Evolutionary conservation across 64 coral and sea anemone genomes (phyloP).

Genomic region (Catalaphyllia jardinei): DNA sequence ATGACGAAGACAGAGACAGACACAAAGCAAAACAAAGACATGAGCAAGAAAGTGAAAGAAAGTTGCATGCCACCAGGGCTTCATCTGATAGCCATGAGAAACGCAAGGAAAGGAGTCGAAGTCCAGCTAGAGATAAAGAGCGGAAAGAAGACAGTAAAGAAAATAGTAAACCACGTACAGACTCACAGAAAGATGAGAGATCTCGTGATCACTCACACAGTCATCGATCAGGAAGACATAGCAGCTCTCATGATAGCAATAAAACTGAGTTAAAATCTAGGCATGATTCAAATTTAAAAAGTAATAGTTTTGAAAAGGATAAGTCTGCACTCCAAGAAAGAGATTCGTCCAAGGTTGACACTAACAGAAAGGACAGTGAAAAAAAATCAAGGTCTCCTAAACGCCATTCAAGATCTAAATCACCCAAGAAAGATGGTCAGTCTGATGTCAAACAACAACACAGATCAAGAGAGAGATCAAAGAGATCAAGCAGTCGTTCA

Average conservation of each 20-base stretch:
- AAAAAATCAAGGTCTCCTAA: conserved; percentile 8
- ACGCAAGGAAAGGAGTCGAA: conserved; percentile 12
- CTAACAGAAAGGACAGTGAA: conserved; percentile 20
- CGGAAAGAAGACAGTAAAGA: conserved; percentile 32
- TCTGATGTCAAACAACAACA: conserved; percentile 3
- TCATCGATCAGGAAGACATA: conserved; percentile 29
- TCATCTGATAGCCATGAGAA: conserved; percentile 29
- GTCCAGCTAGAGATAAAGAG: conserved; percentile 36
- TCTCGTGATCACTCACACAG: conserved; percentile 29
- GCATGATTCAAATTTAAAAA: conserved; percentile 37
- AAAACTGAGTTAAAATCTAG: conserved; percentile 33
- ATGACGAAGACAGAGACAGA: conserved; percentile 24
- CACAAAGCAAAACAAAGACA: conserved; percentile 22
- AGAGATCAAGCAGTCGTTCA: conserved; percentile 7
- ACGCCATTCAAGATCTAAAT: conserved; percentile 20
- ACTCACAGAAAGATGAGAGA: conserved; percentile 52
- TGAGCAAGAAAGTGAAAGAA: conserved; percentile 15
- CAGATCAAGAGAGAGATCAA: conserved; percentile 4
- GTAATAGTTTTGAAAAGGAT: conserved; percentile 4
- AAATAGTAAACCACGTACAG: conserved; percentile 47
- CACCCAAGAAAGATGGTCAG: not conserved
- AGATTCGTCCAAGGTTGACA: conserved; percentile 36
- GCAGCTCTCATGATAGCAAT: conserved; percentile 29
- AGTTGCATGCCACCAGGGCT: not conserved
- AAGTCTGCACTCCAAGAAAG: conserved; percentile 33